Conservation (phyloP, 2,797 vertebrate species). For the Sardinella longiceps region DNA sequence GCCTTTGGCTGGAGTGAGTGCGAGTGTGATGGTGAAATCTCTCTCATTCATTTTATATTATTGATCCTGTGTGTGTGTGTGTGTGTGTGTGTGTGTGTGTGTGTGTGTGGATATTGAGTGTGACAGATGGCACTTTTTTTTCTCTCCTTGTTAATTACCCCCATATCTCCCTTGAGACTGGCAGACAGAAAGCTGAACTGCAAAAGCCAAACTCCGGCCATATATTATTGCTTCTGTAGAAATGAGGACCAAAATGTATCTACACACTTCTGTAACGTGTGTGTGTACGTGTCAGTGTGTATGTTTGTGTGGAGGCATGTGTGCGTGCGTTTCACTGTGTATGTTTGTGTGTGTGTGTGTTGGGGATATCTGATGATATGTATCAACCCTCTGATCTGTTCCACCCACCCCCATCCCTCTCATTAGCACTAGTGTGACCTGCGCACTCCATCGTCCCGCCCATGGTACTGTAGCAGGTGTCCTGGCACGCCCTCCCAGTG, state of each 20-base stretch:
- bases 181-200: not conserved
- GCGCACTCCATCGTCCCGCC: too few relatives aligned
- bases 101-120: not conserved
- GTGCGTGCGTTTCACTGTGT: too few relatives aligned
- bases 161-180: not conserved
- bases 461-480: not conserved
- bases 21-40: not conserved
- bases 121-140: not conserved
- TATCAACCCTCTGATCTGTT: not conserved
- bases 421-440: not conserved
- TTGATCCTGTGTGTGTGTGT: not conserved
- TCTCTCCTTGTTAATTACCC: not conserved
- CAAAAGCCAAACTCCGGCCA: not conserved
- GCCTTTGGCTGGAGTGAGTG: too few relatives aligned
- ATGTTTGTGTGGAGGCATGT: too few relatives aligned
- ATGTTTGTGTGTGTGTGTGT: too few relatives aligned
- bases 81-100: slow-evolving; percentile 20
- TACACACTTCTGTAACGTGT: too few relatives aligned
- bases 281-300: too few relatives aligned
- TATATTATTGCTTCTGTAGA: not conserved
- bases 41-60: not conserved
- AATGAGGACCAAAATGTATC: too few relatives aligned
- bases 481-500: not conserved
- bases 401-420: too few relatives aligned
- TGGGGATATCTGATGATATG: too few relatives aligned